phyloP scores from a whole-genome alignment of 1,140 invertebrate species.

The Drosophila ananassae region DNA sequence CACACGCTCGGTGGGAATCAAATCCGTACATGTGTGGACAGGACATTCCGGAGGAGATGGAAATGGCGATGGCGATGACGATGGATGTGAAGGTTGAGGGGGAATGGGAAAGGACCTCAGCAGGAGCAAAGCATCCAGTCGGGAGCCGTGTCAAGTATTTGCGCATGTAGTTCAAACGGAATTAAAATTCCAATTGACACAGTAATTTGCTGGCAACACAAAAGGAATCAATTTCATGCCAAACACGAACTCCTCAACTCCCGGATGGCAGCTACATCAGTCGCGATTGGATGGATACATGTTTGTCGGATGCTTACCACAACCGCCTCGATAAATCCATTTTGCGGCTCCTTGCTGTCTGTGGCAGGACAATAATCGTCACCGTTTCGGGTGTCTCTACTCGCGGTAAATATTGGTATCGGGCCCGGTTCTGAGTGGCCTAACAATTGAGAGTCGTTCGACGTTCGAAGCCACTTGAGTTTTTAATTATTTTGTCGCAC shows the following conservation, averaged over 20 bases:
- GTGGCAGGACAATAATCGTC: constrained; percentile 53
- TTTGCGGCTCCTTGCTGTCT: constrained; percentile 61
- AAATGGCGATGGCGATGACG: constrained; percentile 3
- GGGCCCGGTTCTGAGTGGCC: constrained; percentile 8
- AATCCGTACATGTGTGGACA: constrained; percentile 43
- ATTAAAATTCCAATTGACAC: constrained; percentile 82
- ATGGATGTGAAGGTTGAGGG: constrained; percentile 22
- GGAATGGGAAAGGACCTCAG: not conserved
- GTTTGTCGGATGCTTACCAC: constrained; percentile 82
- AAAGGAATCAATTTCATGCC: constrained; percentile 80
- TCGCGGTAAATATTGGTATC: constrained; percentile 43
- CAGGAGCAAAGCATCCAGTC: constrained; percentile 15
- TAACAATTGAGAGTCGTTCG: constrained; percentile 33
- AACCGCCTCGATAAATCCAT: constrained; percentile 84
- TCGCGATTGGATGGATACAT: constrained; percentile 48
- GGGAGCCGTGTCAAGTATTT: constrained; percentile 69
- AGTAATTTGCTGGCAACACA: constrained; percentile 79
- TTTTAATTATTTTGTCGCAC: constrained; percentile 69
- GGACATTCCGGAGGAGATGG: constrained; percentile 11
- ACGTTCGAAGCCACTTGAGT: constrained; percentile 57
- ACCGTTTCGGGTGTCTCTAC: constrained; percentile 26
- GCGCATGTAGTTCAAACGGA: constrained; percentile 82
- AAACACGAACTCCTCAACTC: constrained; percentile 29
- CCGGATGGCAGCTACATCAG: constrained; percentile 31
- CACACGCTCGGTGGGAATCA: constrained; percentile 2